These are phyloP conservation scores for Platycnemis pennipes DNA, from an alignment of 2,888 invertebrate genomes.

Conservation along the genomic window DNA sequence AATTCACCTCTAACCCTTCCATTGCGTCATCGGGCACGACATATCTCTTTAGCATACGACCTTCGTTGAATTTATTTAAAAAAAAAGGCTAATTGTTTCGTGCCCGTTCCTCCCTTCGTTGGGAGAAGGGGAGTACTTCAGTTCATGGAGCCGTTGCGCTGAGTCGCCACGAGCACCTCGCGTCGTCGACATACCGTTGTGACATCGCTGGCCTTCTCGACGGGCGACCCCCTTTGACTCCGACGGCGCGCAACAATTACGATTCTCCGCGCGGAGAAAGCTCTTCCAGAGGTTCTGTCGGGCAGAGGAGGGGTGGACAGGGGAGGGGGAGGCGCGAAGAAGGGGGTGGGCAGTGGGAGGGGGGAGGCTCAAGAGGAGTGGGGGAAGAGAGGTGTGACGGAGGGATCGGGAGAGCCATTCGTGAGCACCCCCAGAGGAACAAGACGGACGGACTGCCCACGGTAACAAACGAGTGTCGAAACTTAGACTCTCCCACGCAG, in stretches of 20 bases:
- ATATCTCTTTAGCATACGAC: too few species aligned
- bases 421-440: not conserved
- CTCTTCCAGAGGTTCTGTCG: too few species aligned
- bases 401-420: not conserved
- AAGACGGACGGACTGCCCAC: not conserved
- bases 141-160: not conserved
- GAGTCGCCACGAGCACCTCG: not conserved
- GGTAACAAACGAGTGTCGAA: not conserved
- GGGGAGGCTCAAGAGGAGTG: not conserved
- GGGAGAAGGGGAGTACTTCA: too few species aligned
- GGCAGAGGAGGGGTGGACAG: not conserved
- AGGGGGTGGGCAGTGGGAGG: not conserved
- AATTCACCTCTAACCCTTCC: too few species aligned
- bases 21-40: too few species aligned
- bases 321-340: not conserved
- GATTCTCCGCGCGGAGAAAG: conserved; percentile 4
- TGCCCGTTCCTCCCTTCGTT: too few species aligned
- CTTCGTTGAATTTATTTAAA: too few species aligned
- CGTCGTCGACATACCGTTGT: not conserved
- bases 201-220: conserved; percentile 7
- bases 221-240: not conserved
- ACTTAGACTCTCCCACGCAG: not conserved
- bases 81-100: too few species aligned
- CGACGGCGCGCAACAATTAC: conserved; percentile 8
- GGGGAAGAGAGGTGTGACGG: not conserved